Conservation (phyloP, 2,113 vertebrate species). For the Anolis sagrei region DNA sequence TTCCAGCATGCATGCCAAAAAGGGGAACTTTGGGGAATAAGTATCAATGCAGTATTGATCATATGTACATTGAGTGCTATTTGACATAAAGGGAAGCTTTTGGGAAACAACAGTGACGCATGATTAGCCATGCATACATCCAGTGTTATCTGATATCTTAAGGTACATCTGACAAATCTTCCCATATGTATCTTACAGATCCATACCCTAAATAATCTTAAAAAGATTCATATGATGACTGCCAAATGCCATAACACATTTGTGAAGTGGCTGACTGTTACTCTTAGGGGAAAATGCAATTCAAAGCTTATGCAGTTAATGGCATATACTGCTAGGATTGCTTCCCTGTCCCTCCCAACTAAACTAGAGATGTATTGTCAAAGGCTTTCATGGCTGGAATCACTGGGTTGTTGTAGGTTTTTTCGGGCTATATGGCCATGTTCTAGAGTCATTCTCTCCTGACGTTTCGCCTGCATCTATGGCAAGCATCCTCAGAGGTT, state of each 20-base stretch:
- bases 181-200: background rate
- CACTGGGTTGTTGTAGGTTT: too few species aligned
- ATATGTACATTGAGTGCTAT: background rate
- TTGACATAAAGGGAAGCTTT: background rate
- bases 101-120: background rate
- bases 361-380: background rate
- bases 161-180: background rate
- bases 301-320: background rate
- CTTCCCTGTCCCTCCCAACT: background rate
- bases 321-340: background rate
- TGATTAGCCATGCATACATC: background rate
- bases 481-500: too few species aligned
- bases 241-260: background rate
- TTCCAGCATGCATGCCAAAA: conserved; percentile 15
- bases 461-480: too few species aligned
- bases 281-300: background rate
- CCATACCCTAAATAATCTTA: background rate
- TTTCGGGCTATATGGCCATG: too few species aligned
- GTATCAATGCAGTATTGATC: background rate
- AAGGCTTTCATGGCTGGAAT: too few species aligned
- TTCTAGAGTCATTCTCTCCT: too few species aligned
- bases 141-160: background rate
- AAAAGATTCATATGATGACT: background rate
- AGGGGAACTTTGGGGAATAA: background rate
- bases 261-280: background rate